A percentile compares a stretch with the other conserved stretches of the same genome.
phyloP scores from a whole-genome alignment of 2,113 vertebrate species.

The Rhabdomys dilectus region DNA sequence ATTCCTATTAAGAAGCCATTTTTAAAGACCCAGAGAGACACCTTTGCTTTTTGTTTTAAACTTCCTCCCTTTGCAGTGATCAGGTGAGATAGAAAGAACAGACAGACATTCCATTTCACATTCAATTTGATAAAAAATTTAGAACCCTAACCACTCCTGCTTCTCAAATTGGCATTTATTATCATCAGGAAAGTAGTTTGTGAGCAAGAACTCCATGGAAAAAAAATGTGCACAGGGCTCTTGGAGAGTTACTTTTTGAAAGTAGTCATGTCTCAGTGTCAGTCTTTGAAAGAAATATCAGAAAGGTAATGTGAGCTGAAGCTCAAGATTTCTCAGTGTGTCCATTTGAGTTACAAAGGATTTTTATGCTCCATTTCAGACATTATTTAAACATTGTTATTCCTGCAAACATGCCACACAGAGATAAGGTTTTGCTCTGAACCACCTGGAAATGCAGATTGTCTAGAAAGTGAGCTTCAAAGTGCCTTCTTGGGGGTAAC shows the following conservation, averaged over 20 bases:
- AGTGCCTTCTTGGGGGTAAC: conserved; percentile 84
- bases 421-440: conserved; percentile 88
- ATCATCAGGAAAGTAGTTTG: conserved; percentile 73
- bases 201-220: conserved; percentile 70
- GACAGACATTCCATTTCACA: conserved; percentile 68
- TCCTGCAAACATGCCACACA: conserved; percentile 88
- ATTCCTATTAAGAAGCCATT: conserved; percentile 68
- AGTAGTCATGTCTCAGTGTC: conserved; percentile 73
- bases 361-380: conserved; percentile 87
- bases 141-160: conserved; percentile 68
- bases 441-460: conserved; percentile 87
- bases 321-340: conserved; percentile 83
- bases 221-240: conserved; percentile 70
- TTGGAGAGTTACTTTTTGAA: conserved; percentile 73
- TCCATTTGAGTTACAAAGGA: conserved; percentile 86
- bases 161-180: conserved; percentile 76
- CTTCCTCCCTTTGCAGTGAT: conserved; percentile 23
- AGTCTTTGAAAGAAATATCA: conserved; percentile 81
- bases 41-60: not conserved
- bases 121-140: conserved; percentile 73
- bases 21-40: conserved; percentile 42
- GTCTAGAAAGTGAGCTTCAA: conserved; percentile 74
- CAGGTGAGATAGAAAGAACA: conserved; percentile 73
- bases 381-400: conserved; percentile 89
- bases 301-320: conserved; percentile 78